A percentile compares a stretch with the other conserved stretches of the same genome.
phyloP scores from a whole-genome alignment of 2,113 vertebrate genomes.

The Mola mola region DNA sequence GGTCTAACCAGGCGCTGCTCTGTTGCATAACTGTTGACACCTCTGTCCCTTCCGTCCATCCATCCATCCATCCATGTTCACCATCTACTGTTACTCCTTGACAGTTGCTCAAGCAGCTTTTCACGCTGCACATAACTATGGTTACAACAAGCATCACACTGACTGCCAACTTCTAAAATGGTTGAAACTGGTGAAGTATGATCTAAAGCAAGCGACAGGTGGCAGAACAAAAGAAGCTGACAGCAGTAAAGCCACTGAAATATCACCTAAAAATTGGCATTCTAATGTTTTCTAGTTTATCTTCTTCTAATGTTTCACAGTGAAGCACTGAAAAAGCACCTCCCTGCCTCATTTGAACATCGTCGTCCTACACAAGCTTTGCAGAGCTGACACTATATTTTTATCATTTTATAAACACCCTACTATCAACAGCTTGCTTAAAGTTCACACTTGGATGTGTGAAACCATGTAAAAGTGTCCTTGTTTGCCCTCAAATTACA shows the following conservation, averaged over 20 bases:
- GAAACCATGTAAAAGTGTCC: too few relatives aligned
- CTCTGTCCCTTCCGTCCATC: conserved; percentile 48
- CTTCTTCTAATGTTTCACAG: not conserved
- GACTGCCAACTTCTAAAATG: conserved; percentile 11
- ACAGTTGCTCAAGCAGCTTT: not conserved
- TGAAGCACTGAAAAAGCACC: not conserved
- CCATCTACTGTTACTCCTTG: not conserved
- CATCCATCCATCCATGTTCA: too few relatives aligned
- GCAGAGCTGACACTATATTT: not conserved
- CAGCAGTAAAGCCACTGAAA: conserved; percentile 16
- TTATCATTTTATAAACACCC: conserved; percentile 5
- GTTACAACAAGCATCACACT: conserved; percentile 10
- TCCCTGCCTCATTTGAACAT: not conserved
- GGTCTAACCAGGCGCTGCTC: conserved; percentile 37
- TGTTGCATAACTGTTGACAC: conserved; percentile 67
- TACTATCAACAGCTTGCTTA: conserved; percentile 19
- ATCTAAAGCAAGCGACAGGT: conserved; percentile 32
- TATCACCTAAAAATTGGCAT: not conserved
- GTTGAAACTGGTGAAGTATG: not conserved
- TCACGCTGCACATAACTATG: not conserved
- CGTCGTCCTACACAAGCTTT: not conserved
- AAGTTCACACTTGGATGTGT: conserved; percentile 8
- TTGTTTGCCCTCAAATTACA: too few relatives aligned
- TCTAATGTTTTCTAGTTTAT: conserved; percentile 8
- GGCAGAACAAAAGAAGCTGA: conserved; percentile 12